These are phyloP conservation scores for Drosophila hamatofila DNA, from an alignment of 2,888 invertebrate species.

Conservation along the genomic window DNA sequence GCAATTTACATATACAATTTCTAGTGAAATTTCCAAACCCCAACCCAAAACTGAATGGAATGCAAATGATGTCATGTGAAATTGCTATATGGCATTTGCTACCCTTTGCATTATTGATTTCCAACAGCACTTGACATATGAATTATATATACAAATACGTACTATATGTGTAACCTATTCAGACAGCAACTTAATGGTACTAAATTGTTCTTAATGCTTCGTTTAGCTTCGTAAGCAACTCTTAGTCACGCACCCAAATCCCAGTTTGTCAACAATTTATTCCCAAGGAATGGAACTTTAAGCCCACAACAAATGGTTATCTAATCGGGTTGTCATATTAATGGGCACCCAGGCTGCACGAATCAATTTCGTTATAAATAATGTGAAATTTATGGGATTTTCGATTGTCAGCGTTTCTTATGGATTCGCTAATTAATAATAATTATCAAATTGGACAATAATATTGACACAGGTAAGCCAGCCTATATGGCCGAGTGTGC, in stretches of 20 bases:
- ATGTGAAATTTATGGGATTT: slow-evolving; percentile 43
- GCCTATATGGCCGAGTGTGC: slow-evolving; percentile 31
- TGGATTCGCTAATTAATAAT: slow-evolving; percentile 56
- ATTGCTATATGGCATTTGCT: slow-evolving; percentile 10
- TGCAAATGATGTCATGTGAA: slow-evolving; percentile 37
- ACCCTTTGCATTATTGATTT: slow-evolving; percentile 43
- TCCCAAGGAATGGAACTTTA: neutral
- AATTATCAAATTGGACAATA: slow-evolving; percentile 52
- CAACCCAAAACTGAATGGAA: neutral
- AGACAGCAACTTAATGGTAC: neutral
- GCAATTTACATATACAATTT: neutral
- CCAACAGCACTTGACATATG: slow-evolving; percentile 8
- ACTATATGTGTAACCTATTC: neutral
- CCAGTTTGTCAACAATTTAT: neutral
- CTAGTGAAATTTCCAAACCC: neutral
- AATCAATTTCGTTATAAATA: slow-evolving; percentile 45
- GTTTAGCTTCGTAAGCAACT: slow-evolving; percentile 7
- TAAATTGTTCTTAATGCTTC: slow-evolving; percentile 13
- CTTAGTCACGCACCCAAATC: slow-evolving; percentile 41
- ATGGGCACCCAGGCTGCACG: slow-evolving; percentile 2
- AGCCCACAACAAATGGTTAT: slow-evolving; percentile 13
- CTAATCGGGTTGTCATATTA: slow-evolving; percentile 36
- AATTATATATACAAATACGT: slow-evolving; percentile 14
- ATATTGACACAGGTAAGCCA: slow-evolving; percentile 47
- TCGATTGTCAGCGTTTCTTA: slow-evolving; percentile 26